Evolutionary conservation across 2,797 vertebrate species (phyloP).

Genomic region (Pristis pectinata): DNA sequence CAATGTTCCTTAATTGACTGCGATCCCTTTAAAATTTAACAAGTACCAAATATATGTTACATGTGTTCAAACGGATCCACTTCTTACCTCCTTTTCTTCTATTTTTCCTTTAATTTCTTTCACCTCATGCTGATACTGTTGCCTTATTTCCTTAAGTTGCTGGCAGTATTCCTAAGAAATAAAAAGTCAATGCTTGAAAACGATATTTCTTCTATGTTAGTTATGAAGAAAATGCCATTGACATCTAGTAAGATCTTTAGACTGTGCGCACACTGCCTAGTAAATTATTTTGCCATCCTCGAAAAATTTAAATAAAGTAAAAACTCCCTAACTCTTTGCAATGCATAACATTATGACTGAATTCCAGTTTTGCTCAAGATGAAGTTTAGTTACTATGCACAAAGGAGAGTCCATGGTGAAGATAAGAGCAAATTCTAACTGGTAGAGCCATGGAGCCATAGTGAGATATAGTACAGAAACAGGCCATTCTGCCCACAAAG

Average conservation of each 20-base stretch:
- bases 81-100: constrained; percentile 53
- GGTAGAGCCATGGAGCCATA: too few relatives aligned
- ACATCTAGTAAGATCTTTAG: too few relatives aligned
- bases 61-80: neutral
- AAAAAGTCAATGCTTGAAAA: constrained; percentile 8
- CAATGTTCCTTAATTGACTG: neutral
- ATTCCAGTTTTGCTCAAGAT: neutral
- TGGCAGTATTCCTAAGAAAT: constrained; percentile 69
- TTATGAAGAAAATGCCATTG: neutral
- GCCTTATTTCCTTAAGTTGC: constrained; percentile 73
- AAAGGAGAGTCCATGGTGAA: neutral
- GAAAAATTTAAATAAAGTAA: neutral
- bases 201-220: neutral
- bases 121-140: constrained; percentile 69
- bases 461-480: too few relatives aligned
- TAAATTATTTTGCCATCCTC: neutral
- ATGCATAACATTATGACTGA: neutral
- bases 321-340: neutral
- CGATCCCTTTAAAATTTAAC: neutral
- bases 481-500: too few relatives aligned
- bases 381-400: neutral
- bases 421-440: neutral
- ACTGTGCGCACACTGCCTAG: neutral
- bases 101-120: constrained; percentile 62
- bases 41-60: neutral